These are phyloP conservation scores for Dioctria linearis DNA, from an alignment of 2,888 invertebrate genomes.

Conservation along the genomic window DNA sequence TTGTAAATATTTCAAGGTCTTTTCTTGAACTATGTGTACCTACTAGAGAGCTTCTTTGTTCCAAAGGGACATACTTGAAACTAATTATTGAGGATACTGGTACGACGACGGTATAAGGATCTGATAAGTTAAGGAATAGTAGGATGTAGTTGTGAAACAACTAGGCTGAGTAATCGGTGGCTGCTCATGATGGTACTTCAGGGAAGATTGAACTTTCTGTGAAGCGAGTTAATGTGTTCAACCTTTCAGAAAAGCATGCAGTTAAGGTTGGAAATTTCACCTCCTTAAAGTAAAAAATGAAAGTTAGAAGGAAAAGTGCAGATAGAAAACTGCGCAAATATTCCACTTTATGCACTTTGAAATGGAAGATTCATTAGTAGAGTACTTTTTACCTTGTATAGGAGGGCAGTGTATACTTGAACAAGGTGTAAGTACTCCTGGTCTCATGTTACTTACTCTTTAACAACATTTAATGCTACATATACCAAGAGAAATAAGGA, in stretches of 20 bases:
- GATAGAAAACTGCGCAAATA: not conserved
- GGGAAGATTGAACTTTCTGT: not conserved
- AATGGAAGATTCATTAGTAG: not conserved
- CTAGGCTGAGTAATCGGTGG: not conserved
- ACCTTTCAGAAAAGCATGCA: not conserved
- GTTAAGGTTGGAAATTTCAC: not conserved
- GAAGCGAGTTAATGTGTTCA: not conserved
- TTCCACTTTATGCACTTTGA: not conserved
- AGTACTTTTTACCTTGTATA: not conserved
- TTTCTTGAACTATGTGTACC: not conserved
- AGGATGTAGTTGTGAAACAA: not conserved
- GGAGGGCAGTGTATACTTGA: not conserved
- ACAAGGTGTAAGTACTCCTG: too few relatives aligned
- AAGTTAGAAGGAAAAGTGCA: not conserved
- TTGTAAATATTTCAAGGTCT: slow-evolving; percentile 7
- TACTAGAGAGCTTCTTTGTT: not conserved
- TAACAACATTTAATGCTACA: too few relatives aligned
- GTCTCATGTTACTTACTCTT: too few relatives aligned
- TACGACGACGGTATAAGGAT: not conserved
- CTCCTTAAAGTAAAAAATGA: not conserved
- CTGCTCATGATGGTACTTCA: not conserved
- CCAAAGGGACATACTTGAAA: not conserved
- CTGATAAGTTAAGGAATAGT: not conserved
- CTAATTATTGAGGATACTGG: not conserved
- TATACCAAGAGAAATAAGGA: too few relatives aligned